Evolutionary conservation across 2,888 invertebrate species (phyloP).

Genomic region (Sphecodes monilicornis): DNA sequence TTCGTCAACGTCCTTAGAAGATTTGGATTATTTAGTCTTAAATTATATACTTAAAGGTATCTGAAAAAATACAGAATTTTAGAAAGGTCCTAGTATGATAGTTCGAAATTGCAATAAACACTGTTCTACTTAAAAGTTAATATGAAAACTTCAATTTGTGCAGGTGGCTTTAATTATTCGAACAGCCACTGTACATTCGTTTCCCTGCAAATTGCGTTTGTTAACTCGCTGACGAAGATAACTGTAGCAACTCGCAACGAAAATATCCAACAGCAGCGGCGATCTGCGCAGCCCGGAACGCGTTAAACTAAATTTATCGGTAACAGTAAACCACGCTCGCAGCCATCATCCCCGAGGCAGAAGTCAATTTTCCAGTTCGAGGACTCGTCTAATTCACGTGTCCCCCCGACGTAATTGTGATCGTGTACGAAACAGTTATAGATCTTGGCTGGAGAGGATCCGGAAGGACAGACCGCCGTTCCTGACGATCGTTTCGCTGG

Average conservation of each 20-base stretch:
- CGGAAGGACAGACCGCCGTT: constrained; percentile 78
- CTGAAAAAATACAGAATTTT: too few relatives aligned
- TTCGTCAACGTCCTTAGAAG: too few relatives aligned
- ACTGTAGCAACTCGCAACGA: background rate
- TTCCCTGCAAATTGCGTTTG: background rate
- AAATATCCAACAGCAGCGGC: background rate
- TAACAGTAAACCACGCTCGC: background rate
- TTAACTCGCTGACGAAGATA: background rate
- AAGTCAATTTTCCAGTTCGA: constrained; percentile 29
- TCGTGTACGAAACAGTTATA: constrained; percentile 71
- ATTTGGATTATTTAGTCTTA: too few relatives aligned
- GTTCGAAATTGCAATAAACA: too few relatives aligned
- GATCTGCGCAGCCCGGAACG: background rate
- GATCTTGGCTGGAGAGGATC: constrained; percentile 77
- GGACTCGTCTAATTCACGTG: constrained; percentile 20
- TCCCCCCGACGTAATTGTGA: constrained; percentile 14
- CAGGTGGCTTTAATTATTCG: too few relatives aligned
- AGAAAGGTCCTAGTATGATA: too few relatives aligned
- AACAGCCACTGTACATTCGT: background rate
- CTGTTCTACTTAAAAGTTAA: too few relatives aligned
- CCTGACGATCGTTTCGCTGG: constrained; percentile 80
- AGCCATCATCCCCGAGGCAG: background rate
- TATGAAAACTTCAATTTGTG: too few relatives aligned
- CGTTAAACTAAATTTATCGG: constrained; percentile 1
- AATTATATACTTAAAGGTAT: too few relatives aligned